A percentile compares a stretch with the other conserved stretches of the same genome.
phyloP scores from a whole-genome alignment of 2,113 vertebrate species.

The Gnathochromis pfefferi region DNA sequence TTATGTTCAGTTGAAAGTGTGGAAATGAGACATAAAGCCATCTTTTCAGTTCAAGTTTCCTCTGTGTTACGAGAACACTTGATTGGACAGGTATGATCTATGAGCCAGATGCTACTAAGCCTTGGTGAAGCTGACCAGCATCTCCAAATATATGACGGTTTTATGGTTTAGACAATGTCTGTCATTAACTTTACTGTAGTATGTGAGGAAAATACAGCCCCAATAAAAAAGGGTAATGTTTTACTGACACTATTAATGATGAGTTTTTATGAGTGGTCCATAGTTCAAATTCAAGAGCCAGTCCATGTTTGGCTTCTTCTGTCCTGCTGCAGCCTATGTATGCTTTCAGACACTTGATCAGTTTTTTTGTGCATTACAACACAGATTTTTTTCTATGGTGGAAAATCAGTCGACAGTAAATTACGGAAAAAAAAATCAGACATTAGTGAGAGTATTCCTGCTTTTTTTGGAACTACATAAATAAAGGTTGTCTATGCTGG shows the following conservation, averaged over 20 bases:
- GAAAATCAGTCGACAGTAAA: slow-evolving; percentile 2
- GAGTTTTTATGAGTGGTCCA: slow-evolving; percentile 63
- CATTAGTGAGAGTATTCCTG: background rate
- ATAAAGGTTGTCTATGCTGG: background rate
- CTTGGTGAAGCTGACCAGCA: slow-evolving; percentile 56
- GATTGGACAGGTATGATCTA: slow-evolving; percentile 29
- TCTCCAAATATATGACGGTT: slow-evolving; percentile 68
- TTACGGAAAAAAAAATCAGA: background rate
- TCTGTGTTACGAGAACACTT: slow-evolving; percentile 1
- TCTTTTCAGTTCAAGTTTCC: background rate
- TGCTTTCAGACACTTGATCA: background rate
- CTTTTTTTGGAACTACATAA: background rate
- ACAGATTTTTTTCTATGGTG: background rate
- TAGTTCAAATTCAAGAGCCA: slow-evolving; percentile 45
- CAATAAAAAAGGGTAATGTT: slow-evolving; percentile 71
- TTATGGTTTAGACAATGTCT: slow-evolving; percentile 70
- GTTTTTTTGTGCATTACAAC: background rate
- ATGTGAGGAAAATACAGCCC: slow-evolving; percentile 65
- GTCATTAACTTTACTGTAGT: slow-evolving; percentile 72
- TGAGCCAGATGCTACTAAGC: slow-evolving; percentile 39
- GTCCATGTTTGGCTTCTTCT: slow-evolving; percentile 12
- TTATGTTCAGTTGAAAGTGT: background rate
- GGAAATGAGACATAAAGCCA: background rate
- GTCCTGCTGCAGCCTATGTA: background rate
- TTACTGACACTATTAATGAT: slow-evolving; percentile 68